Base-by-base conservation (phyloP, 2,113 vertebrate genomes). In the Silurus asotus region DNA sequence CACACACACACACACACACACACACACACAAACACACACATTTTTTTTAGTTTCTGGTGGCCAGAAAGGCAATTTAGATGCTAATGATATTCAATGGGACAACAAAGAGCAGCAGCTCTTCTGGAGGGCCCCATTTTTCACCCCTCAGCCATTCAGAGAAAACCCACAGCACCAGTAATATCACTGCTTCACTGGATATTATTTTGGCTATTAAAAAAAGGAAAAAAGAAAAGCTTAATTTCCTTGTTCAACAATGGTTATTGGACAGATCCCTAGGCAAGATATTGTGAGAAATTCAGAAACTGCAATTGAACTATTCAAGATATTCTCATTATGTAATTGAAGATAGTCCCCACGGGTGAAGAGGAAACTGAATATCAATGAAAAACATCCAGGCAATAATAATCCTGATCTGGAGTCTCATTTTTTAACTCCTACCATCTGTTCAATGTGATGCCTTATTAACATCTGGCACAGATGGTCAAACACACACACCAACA, bases 31-130 rank as follows among this genome's bases (percentile, higher is more conserved):
- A 8, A 84, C 55, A 74, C 74, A 45, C 81, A 77, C 56, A 20
- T 2, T 74, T 72, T 75, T 56, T 80, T 85, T 83, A 80, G 81
- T 65, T 89, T 82, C 87, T 87, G 61, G 72, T 89, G 88, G 91
- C 84, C 92, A 93, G 89, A 92, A 88, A 89, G 90, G 89, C 88
- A 88, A 92, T 94, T 94, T 90, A 92, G 69, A 95, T 93, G 93
- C 93, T 93, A 95, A 94, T 95, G 92, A 92, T 81, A 93, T 91
- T 87, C 89, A 84, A 86, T 86, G 77, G 55, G 87, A 78, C 83
- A 90, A 94, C 93, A 94, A 94, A 93, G 88, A 87, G 86, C 72
- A 79, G 85, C 85, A 88, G 87, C 84, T 87, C 89, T 89, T 90
- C 84, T 85, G 55, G 67, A 83, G 89, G 84, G 85, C 88, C 89